These are phyloP conservation scores for Acleris cristana DNA, from an alignment of 2,888 invertebrate species.

Conservation along the genomic window DNA sequence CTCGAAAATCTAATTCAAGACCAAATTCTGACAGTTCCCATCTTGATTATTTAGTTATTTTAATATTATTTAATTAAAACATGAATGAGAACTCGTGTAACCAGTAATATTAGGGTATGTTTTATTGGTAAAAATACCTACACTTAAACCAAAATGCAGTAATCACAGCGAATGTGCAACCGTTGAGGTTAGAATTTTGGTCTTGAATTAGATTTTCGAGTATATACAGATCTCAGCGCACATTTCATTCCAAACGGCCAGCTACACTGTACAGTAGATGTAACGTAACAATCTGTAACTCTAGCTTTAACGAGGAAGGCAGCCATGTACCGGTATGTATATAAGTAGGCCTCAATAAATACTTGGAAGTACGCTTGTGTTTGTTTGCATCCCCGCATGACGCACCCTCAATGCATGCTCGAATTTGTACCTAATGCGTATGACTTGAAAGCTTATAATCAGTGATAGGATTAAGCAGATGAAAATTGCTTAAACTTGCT, in stretches of 20 bases:
- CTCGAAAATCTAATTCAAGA: no score
- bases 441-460: not conserved
- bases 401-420: conserved; percentile 34
- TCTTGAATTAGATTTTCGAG: no score
- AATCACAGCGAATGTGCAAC: no score
- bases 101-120: no score
- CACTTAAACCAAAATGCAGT: no score
- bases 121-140: no score
- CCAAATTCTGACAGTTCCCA: no score
- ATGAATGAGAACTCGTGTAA: no score
- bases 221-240: not conserved
- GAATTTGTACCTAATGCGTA: conserved; percentile 12
- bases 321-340: conserved; percentile 27
- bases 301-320: conserved; percentile 40
- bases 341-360: conserved; percentile 38
- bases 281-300: conserved; percentile 42
- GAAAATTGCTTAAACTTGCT: no score
- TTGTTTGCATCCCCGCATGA: conserved; percentile 68
- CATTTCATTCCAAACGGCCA: conserved; percentile 1
- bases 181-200: no score
- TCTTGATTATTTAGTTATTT: no score
- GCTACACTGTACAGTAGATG: conserved; percentile 9
- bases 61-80: no score
- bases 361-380: conserved; percentile 53
- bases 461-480: not conserved